These are phyloP conservation scores for Pollenia amentaria DNA, from an alignment of 2,888 invertebrate species.

Conservation along the genomic window DNA sequence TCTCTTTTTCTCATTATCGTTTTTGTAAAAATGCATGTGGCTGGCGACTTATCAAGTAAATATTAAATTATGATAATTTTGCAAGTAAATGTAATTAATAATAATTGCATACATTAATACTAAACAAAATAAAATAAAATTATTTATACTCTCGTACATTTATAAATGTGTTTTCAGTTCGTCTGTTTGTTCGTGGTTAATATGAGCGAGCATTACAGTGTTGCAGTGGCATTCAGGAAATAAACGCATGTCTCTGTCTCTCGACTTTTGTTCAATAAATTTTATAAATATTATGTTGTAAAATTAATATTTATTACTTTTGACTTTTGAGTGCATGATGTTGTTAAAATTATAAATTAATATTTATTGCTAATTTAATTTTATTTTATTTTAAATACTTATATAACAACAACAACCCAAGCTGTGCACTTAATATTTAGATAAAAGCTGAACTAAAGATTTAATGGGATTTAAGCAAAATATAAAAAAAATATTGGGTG, in stretches of 20 bases:
- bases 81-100: conserved; percentile 71
- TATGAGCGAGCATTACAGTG: neutral
- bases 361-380: conserved; percentile 34
- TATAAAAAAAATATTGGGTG: too few species aligned
- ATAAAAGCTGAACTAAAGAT: neutral
- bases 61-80: conserved; percentile 74
- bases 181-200: neutral
- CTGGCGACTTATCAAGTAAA: conserved; percentile 70
- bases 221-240: conserved; percentile 45
- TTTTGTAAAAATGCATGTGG: conserved; percentile 35
- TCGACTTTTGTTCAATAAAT: conserved; percentile 19
- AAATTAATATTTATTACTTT: conserved; percentile 31
- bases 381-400: conserved; percentile 8
- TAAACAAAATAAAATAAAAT: conserved; percentile 43
- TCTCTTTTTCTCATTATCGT: neutral
- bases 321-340: conserved; percentile 19
- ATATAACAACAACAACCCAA: neutral
- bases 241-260: conserved; percentile 25
- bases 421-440: neutral
- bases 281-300: conserved; percentile 21
- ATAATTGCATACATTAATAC: conserved; percentile 69
- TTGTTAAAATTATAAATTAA: conserved; percentile 5
- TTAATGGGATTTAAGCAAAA: too few species aligned
- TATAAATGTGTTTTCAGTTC: neutral
- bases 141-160: neutral